Conservation (phyloP, 1,140 invertebrate genomes). For the Cydia pomonella region DNA sequence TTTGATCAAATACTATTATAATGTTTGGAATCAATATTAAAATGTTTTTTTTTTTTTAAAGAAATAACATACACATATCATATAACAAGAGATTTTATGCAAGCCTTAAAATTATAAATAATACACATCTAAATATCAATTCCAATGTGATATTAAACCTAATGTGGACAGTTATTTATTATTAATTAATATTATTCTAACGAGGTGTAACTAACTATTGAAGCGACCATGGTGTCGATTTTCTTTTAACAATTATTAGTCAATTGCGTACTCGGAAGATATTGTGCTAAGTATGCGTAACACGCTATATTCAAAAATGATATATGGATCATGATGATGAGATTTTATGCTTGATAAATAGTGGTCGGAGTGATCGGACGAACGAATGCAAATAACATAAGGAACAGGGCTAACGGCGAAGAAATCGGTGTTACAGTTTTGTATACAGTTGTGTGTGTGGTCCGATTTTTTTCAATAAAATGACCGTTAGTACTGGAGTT, state of each 20-base stretch:
- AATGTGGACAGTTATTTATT: slow-evolving; percentile 44
- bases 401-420: too few relatives aligned
- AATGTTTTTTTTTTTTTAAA: neutral
- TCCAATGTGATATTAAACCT: slow-evolving; percentile 52
- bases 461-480: too few relatives aligned
- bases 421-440: too few relatives aligned
- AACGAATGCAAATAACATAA: too few relatives aligned
- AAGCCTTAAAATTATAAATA: slow-evolving; percentile 44
- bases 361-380: too few relatives aligned
- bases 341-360: neutral
- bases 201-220: neutral
- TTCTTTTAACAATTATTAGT: neutral
- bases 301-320: slow-evolving; percentile 2
- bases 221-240: neutral
- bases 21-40: neutral
- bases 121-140: slow-evolving; percentile 58
- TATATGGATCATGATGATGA: neutral
- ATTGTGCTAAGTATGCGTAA: neutral
- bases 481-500: too few relatives aligned
- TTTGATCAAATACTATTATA: neutral
- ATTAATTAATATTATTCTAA: slow-evolving; percentile 19
- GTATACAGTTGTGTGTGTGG: too few relatives aligned
- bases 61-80: neutral
- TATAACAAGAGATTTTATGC: slow-evolving; percentile 35
- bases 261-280: neutral